These are phyloP conservation scores for Ailuropoda melanoleuca DNA, from an alignment of 2,113 vertebrate species.

Conservation along the genomic window DNA sequence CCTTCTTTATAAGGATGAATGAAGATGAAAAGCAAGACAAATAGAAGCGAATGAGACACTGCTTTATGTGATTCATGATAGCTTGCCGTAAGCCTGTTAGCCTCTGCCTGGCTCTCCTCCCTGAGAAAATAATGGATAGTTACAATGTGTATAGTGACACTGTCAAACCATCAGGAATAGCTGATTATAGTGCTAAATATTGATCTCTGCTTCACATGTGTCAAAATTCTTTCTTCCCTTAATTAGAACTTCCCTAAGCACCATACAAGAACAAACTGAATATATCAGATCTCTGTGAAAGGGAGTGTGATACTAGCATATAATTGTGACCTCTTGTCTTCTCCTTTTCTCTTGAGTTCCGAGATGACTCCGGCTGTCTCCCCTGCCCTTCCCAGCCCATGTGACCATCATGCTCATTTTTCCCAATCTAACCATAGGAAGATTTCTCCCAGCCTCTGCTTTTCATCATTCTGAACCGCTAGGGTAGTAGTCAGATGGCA, in stretches of 20 bases:
- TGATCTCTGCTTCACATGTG: constrained; percentile 99
- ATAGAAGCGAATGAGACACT: constrained; percentile 90
- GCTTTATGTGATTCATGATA: constrained; percentile 94
- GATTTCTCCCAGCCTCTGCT: constrained; percentile 87
- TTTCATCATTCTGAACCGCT: constrained; percentile 90
- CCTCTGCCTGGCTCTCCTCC: constrained; percentile 86
- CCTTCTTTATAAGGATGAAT: constrained; percentile 94
- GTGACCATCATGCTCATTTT: constrained; percentile 96
- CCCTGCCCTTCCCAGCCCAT: constrained; percentile 90
- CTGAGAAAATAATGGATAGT: constrained; percentile 90
- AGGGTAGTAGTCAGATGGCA: constrained; percentile 89
- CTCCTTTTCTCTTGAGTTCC: constrained; percentile 94
- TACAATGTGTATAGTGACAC: constrained; percentile 90
- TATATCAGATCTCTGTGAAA: constrained; percentile 94
- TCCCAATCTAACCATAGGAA: constrained; percentile 92
- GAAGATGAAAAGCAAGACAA: constrained; percentile 95
- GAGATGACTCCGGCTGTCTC: constrained; percentile 95
- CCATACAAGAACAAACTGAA: constrained; percentile 94
- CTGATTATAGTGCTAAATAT: constrained; percentile 99
- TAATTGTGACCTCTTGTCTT: constrained; percentile 99
- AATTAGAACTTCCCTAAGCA: constrained; percentile 99
- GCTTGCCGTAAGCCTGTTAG: constrained; percentile 87
- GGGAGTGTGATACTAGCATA: constrained; percentile 87
- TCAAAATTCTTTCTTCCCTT: constrained; percentile 99
- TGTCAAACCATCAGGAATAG: constrained; percentile 96